phyloP scores from a whole-genome alignment of 2,797 vertebrate genomes.

The Acomys russatus region DNA sequence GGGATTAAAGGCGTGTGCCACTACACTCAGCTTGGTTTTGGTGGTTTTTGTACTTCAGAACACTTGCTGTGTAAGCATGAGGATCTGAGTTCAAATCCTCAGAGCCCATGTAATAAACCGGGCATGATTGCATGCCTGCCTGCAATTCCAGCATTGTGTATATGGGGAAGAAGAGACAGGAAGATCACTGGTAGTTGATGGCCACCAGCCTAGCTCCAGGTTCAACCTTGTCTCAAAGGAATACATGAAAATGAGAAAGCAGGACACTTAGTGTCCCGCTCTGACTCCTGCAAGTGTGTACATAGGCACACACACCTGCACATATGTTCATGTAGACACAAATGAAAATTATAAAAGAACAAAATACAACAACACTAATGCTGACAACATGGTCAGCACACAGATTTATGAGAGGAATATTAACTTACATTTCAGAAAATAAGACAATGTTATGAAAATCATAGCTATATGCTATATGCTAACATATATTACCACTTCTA shows the following conservation, averaged over 20 bases:
- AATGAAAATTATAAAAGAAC: not conserved
- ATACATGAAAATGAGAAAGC: not conserved
- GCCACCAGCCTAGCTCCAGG: not conserved
- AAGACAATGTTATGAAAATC: slow-evolving; percentile 35
- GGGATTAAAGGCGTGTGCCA: too few species aligned
- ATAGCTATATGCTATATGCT: not conserved
- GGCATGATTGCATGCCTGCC: too few species aligned
- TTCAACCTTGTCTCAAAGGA: not conserved
- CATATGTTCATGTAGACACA: not conserved
- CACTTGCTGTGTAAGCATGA: not conserved
- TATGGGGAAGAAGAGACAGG: not conserved
- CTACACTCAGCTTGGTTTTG: too few species aligned
- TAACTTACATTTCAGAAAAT: slow-evolving; percentile 23
- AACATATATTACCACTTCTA: not conserved
- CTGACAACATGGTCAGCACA: not conserved
- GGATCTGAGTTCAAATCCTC: not conserved
- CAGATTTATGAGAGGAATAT: not conserved
- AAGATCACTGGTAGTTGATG: not conserved
- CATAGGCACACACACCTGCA: not conserved
- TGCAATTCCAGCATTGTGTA: too few species aligned
- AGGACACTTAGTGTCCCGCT: too few species aligned
- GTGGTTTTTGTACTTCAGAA: not conserved
- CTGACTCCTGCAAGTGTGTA: not conserved
- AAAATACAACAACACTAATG: not conserved
- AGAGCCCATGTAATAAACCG: not conserved